Evolutionary conservation across 1,140 invertebrate genomes (phyloP).

Genomic region (Drosophila nigromelanica): DNA sequence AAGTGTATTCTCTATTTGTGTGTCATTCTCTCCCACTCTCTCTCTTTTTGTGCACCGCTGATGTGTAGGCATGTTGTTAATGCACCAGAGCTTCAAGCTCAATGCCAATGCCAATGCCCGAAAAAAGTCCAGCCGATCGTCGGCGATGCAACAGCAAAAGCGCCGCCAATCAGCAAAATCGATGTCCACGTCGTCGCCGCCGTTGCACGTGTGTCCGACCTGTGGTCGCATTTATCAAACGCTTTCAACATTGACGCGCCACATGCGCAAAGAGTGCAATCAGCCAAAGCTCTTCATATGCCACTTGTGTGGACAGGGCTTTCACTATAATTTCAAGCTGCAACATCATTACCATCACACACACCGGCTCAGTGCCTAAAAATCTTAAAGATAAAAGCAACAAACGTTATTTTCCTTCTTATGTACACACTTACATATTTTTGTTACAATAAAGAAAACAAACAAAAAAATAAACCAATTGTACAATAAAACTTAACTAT

Average conservation of each 20-base stretch:
- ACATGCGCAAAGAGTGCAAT: conserved; percentile 85
- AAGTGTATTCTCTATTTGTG: conserved; percentile 30
- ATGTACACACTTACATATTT: conserved; percentile 22
- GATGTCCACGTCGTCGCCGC: conserved; percentile 3
- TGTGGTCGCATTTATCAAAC: conserved; percentile 85
- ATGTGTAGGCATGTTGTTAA: conserved; percentile 25
- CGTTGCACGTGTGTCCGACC: conserved; percentile 84
- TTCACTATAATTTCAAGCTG: conserved; percentile 84
- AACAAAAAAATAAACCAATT: neutral
- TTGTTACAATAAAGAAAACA: conserved; percentile 22
- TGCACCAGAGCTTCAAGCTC: conserved; percentile 19
- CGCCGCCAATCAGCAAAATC: conserved; percentile 22
- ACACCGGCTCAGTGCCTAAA: conserved; percentile 30
- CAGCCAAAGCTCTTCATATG: conserved; percentile 84
- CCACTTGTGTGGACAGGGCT: conserved; percentile 78
- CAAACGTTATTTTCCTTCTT: neutral
- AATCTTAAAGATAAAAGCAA: conserved; percentile 16
- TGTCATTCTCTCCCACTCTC: conserved; percentile 27
- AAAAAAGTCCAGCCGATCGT: conserved; percentile 41
- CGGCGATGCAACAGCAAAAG: conserved; percentile 31
- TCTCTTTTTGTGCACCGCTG: conserved; percentile 7
- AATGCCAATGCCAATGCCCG: conserved; percentile 15
- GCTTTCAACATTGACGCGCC: conserved; percentile 85
- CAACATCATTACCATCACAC: conserved; percentile 53
- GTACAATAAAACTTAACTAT: conserved; percentile 24